Base-by-base conservation (phyloP, 1,140 invertebrate genomes). In the Hyles euphorbiae region DNA sequence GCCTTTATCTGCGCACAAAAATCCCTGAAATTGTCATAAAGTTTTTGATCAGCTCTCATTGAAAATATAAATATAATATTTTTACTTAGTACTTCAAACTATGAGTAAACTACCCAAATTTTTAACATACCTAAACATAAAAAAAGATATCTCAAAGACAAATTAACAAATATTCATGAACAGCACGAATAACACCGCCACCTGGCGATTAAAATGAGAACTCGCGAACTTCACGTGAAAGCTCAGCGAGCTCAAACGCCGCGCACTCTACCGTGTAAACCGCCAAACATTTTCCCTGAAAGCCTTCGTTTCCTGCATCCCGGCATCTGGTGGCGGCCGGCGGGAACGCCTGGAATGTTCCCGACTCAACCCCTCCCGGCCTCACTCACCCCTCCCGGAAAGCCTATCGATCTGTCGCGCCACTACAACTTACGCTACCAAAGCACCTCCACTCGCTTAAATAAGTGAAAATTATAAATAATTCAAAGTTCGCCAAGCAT, bases 351-450 rank as follows among this genome's bases (percentile, higher is more conserved):
- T 66, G 34, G 56, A 56, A 58, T 54, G 48, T 56, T 70, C 68
- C 68, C 56, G 58, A 49, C 48, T 9, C 55, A 53, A 52, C 64
- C 62, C 49, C 46, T 61, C 60, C 53, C 57, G 63, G 45, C 53
- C 48, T 34, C 63, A 44, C 61, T 49, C 53, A 58, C 66, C 71
- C 66, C 71, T 67, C 66, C 53, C 56, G n/a, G 45, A 68, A 72
- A 72, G 69, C 70, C 68, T 87, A 87, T 87, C 80, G 82, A 87
- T 87, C 78, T 61, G 53, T 61, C 62, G 67, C 56, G 66, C 66
- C 70, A 70, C 73, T 74, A 83, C 80, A 81, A 82, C 74, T 74
- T 78, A 80, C 74, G 80, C 77, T 78, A 83, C 69, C 74, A 65
- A 61, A 74, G 70, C 60, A 65, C 76, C 77, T 76, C 81, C 78